These are phyloP conservation scores for Leptopilina clavipes DNA, from an alignment of 1,140 invertebrate genomes.

Conservation along the genomic window DNA sequence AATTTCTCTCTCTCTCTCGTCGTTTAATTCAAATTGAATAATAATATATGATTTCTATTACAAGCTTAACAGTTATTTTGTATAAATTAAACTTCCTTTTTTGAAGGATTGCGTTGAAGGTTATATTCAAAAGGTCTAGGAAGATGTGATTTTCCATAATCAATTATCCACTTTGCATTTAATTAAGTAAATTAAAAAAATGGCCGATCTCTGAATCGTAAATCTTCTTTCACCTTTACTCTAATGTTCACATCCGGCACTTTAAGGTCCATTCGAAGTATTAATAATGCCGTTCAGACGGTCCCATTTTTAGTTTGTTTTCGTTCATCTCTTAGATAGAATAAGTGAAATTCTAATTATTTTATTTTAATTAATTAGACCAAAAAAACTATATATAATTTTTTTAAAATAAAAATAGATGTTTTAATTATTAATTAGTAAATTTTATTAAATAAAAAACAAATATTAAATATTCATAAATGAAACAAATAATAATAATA, in stretches of 20 bases:
- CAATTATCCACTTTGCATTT: constrained; percentile 10
- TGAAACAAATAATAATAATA: too few relatives aligned
- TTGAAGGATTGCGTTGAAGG: neutral
- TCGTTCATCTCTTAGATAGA: neutral
- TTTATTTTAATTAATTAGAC: neutral
- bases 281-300: neutral
- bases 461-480: too few relatives aligned
- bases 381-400: too few relatives aligned
- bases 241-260: constrained; percentile 13
- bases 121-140: neutral
- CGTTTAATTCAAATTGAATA: neutral
- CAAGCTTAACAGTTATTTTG: neutral
- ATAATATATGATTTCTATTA: neutral
- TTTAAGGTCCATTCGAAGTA: constrained; percentile 13
- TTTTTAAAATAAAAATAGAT: too few relatives aligned
- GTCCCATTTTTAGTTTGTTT: neutral
- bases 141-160: neutral
- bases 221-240: constrained; percentile 29
- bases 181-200: constrained; percentile 21
- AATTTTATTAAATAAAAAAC: too few relatives aligned
- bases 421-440: too few relatives aligned
- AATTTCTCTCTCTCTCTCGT: too few relatives aligned
- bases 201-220: neutral
- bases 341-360: neutral
- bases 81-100: neutral